A percentile compares a stretch with the other conserved stretches of the same genome.
phyloP scores from a whole-genome alignment of 1,140 invertebrate species.

The Hermetia illucens region DNA sequence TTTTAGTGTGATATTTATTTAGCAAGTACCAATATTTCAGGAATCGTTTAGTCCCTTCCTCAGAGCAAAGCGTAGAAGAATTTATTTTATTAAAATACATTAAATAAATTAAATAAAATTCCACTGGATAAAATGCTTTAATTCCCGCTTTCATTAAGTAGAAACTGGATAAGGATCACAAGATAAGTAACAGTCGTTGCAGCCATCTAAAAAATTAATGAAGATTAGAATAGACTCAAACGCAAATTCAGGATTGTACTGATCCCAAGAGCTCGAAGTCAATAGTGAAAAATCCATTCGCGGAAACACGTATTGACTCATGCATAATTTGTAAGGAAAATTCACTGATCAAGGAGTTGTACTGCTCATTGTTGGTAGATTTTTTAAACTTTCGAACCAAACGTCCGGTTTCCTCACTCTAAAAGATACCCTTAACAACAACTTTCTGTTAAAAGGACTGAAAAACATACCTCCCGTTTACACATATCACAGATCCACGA shows the following conservation, averaged over 20 bases:
- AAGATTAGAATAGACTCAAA: neutral
- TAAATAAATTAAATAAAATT: too few species aligned
- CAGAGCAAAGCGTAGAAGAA: too few species aligned
- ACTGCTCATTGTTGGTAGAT: conserved; percentile 17
- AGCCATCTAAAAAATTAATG: conserved; percentile 15
- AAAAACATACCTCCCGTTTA: too few species aligned
- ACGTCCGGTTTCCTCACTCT: conserved; percentile 24
- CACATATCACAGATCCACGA: neutral
- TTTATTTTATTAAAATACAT: too few species aligned
- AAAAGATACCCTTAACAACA: too few species aligned
- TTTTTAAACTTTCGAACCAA: conserved; percentile 19
- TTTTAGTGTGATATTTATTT: too few species aligned
- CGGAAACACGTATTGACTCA: conserved; percentile 21
- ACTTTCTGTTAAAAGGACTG: too few species aligned
- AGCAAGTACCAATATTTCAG: too few species aligned
- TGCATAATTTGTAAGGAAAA: conserved; percentile 22
- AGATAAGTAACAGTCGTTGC: conserved; percentile 25
- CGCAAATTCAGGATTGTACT: conserved; percentile 10
- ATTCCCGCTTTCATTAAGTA: conserved; percentile 21
- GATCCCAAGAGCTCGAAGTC: conserved; percentile 20
- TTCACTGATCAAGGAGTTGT: conserved; percentile 22
- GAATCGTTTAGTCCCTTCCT: too few species aligned
- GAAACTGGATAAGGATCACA: conserved; percentile 27
- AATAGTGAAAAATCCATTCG: conserved; percentile 24
- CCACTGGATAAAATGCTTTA: too few species aligned